Conservation (phyloP, 2,888 invertebrate genomes). For the Synergus itoensis region DNA sequence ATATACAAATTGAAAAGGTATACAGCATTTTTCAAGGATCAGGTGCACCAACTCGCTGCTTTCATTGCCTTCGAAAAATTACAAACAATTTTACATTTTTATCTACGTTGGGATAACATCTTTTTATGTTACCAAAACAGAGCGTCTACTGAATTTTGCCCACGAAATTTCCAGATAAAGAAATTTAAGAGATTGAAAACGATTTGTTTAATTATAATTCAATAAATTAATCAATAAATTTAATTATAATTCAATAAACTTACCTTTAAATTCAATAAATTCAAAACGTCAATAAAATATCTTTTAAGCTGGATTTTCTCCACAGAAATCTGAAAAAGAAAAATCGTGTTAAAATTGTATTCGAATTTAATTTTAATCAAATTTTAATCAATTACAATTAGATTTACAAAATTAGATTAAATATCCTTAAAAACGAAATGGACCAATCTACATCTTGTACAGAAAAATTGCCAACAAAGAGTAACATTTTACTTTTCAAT, state of each 20-base stretch:
- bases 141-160: neutral
- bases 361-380: too few relatives aligned
- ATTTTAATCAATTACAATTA: too few relatives aligned
- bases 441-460: neutral
- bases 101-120: neutral
- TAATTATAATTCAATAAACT: too few relatives aligned
- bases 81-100: neutral
- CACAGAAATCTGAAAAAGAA: neutral
- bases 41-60: neutral
- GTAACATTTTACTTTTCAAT: neutral
- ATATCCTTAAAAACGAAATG: too few relatives aligned
- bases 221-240: too few relatives aligned
- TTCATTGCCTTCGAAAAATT: neutral
- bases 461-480: neutral
- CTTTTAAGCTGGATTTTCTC: constrained; percentile 22
- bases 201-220: too few relatives aligned
- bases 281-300: constrained; percentile 22
- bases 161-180: too few relatives aligned
- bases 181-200: too few relatives aligned
- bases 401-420: too few relatives aligned
- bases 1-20: constrained; percentile 8
- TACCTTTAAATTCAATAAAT: too few relatives aligned
- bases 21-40: constrained; percentile 4
- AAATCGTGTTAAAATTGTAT: too few relatives aligned
- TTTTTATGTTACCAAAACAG: neutral